phyloP scores from a whole-genome alignment of 2,888 invertebrate genomes.

The Synanthedon vespiformis region DNA sequence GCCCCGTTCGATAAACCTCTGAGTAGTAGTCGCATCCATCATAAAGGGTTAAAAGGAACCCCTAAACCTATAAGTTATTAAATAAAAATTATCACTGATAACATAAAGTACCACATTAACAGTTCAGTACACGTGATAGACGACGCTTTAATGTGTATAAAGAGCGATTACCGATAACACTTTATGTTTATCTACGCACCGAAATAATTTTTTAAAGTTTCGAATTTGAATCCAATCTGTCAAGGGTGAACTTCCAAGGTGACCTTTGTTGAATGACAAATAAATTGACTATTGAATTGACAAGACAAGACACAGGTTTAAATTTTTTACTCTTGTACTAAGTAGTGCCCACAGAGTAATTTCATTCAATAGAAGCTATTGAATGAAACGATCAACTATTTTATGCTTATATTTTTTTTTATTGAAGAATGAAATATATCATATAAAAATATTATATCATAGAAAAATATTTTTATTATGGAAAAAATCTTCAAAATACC shows the following conservation, averaged over 20 bases:
- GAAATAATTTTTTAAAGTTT: constrained; percentile 22
- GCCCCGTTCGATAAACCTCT: constrained; percentile 84
- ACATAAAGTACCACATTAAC: constrained; percentile 12
- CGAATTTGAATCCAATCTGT: constrained; percentile 30
- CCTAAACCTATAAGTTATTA: constrained; percentile 25
- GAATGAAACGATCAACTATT: too few relatives aligned
- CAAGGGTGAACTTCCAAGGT: constrained; percentile 55
- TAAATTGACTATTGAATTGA: neutral
- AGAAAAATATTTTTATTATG: too few relatives aligned
- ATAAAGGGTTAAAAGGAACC: constrained; percentile 16
- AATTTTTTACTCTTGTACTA: too few relatives aligned
- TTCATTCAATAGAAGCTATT: too few relatives aligned
- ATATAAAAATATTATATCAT: too few relatives aligned
- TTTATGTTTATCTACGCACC: constrained; percentile 24
- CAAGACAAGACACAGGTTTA: too few relatives aligned
- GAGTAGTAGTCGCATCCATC: constrained; percentile 54
- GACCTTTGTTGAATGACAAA: constrained; percentile 38
- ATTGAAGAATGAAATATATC: too few relatives aligned
- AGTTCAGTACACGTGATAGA: neutral
- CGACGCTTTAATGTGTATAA: neutral
- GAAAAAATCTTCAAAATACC: too few relatives aligned
- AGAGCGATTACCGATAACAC: neutral
- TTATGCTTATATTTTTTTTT: too few relatives aligned
- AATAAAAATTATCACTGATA: constrained; percentile 16
- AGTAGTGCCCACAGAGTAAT: too few relatives aligned